Base-by-base conservation (phyloP, 1,140 invertebrate genomes). In the Lasaia peninsularis region DNA sequence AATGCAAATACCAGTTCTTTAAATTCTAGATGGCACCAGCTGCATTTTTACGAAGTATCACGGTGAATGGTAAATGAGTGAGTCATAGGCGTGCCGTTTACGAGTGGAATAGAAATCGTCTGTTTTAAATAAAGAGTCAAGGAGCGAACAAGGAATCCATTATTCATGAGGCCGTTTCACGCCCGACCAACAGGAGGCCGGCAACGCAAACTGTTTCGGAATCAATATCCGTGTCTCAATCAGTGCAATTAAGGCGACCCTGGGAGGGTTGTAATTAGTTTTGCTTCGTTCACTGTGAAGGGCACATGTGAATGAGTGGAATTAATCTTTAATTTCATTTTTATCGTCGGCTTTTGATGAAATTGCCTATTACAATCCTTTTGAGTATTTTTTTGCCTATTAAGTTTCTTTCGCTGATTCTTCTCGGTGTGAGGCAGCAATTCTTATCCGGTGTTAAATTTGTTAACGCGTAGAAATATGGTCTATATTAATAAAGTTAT, bases 181-280 rank as follows among this genome's bases (percentile, higher is more conserved):
- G 78, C 72, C 62, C 77, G 73, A 69, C 62, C 71, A 61, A 56
- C 67, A 56, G 58, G 58, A 48, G 58, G 37, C 54, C 61, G 60
- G 65, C 69, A 61, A 68, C 61, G 64, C 68, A 74, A 78, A 80
- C 73, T 78, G 79, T 84, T 84, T 79, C 75, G 51, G 77, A 85
- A 87, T 84, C 84, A 79, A 87, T 87, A 87, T 84, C 81, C 81
- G 79, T 85, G 79, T 87, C 84, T 84, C 78, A 80, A 86, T 87
- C 79, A 84, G 79, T 80, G 80, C 80, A 85, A 87, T 87, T 85
- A 84, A 73, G 73, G 75, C 73, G 62, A 72, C 71, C 75, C 57
- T 48, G 63, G 62, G 65, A 69, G 71, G 69, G 62, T 63, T 68
- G 68, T 73, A 84, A 87, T 87, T 85, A 84, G 77, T 79, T 82